Evolutionary conservation across 2,888 invertebrate species (phyloP), one percentile per base, ranked within the genome.

Genomic region (Bugulina stolonifera): DNA sequence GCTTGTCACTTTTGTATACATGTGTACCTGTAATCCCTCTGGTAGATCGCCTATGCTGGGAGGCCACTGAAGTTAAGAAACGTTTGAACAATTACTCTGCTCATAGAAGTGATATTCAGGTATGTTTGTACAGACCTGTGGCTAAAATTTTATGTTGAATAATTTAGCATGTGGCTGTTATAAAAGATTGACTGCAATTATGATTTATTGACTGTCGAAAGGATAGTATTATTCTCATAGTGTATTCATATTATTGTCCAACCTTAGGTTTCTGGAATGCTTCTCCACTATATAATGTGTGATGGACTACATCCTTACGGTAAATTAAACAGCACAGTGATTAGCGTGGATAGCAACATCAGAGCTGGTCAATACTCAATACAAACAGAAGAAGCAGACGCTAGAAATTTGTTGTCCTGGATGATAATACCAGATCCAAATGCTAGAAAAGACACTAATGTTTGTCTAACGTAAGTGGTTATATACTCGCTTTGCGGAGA

Each of bases 61-160:
- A 64, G n/a, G 64, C 64, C 14, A 64, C 64, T 14, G 64, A 64
- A 32, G 64, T 64, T 3, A 64, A 64, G n/a, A 64, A 64, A 34
- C 27, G 64, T 14, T 32, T 64, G 32, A 64, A 27, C 32, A 34
- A 64, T 32, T 34, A 3, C 32, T 64, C 64, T 34, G 64, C 64
- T 14, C 64, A 64, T 32, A 64, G 32, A 64, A 32, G 29, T 64
- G 64, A 64, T 27, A 64, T 64, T 27, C 64, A 64, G 64, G 64
- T 64, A 32, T 55, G 22, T 52, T 52, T 10, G 10, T 52, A 22
- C 52, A 52, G n/a, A n/a, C n/a, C n/a, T n/a, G n/a, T n/a, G n/a
- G n/a, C n/a, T n/a, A n/a, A n/a, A n/a, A n/a, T n/a, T n/a, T n/a
- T n/a, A n/a, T n/a, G n/a, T n/a, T n/a, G n/a, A n/a, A n/a, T n/a